Conservation (phyloP, 2,888 invertebrate genomes). For the Mesopsocus fuscifrons region DNA sequence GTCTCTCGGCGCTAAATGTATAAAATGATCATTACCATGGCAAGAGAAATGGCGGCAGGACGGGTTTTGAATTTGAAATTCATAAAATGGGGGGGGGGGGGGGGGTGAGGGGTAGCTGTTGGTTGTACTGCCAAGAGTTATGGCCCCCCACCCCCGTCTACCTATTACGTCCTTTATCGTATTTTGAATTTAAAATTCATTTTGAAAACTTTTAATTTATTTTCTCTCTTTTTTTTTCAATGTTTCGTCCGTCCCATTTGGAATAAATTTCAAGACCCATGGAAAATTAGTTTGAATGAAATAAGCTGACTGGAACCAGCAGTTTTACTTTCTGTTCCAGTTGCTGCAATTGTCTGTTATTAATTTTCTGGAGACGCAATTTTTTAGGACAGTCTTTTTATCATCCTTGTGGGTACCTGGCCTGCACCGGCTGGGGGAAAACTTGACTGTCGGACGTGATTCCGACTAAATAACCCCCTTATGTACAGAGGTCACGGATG, state of each 20-base stretch:
- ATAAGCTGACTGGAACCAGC: neutral
- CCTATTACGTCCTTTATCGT: conserved; percentile 10
- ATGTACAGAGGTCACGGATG: too few relatives aligned
- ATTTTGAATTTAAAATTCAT: conserved; percentile 10
- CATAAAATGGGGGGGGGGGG: neutral
- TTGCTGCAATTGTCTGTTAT: too few relatives aligned
- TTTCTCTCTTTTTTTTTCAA: conserved; percentile 5
- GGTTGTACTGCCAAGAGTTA: conserved; percentile 8
- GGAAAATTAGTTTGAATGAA: too few relatives aligned
- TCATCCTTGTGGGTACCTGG: too few relatives aligned
- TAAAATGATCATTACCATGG: neutral
- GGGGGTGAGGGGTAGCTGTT: too few relatives aligned
- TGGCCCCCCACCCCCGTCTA: conserved; percentile 3
- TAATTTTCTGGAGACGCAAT: too few relatives aligned
- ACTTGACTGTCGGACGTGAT: too few relatives aligned
- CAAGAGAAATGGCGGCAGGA: neutral
- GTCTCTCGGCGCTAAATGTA: too few relatives aligned
- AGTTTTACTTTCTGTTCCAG: neutral
- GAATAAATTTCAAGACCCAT: too few relatives aligned
- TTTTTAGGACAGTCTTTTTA: too few relatives aligned
- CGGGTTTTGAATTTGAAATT: neutral
- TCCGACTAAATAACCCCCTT: too few relatives aligned
- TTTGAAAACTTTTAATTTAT: conserved; percentile 10
- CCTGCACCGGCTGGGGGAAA: too few relatives aligned
- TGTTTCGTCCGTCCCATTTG: neutral